Conservation (phyloP, 35 echinoderm and acorn worm genomes). For the Lytechinus variegatus region DNA sequence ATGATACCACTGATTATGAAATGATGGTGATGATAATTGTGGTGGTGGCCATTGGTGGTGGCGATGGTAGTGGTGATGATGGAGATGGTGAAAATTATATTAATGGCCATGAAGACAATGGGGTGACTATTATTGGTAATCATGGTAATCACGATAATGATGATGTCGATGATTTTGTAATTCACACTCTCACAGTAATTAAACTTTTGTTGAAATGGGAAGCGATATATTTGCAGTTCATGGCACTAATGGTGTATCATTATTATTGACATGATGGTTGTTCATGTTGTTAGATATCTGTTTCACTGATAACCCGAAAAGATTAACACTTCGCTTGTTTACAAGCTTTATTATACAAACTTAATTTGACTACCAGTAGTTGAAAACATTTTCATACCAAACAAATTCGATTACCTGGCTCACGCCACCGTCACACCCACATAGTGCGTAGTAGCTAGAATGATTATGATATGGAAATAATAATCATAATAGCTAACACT, state of each 20-base stretch:
- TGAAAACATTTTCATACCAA: neutral
- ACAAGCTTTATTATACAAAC: neutral
- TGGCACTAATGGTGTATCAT: neutral
- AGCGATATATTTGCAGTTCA: too few relatives aligned
- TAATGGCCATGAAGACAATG: too few relatives aligned
- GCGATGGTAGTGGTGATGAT: neutral
- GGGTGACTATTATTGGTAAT: too few relatives aligned
- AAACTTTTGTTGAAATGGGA: too few relatives aligned
- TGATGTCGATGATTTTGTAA: too few relatives aligned
- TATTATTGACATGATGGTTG: neutral
- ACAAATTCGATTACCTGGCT: neutral
- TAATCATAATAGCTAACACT: slow-evolving; percentile 5
- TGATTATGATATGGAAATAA: slow-evolving; percentile 15
- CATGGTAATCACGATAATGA: too few relatives aligned
- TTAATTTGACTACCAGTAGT: neutral
- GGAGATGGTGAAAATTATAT: too few relatives aligned
- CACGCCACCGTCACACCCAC: neutral
- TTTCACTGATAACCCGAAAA: neutral
- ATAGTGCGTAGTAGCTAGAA: neutral
- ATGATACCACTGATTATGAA: too few relatives aligned
- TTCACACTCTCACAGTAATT: too few relatives aligned
- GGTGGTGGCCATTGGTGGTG: neutral
- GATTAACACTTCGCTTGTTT: neutral
- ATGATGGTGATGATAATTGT: neutral
- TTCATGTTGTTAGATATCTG: neutral